Base-by-base conservation (phyloP, 37 sponge, comb jelly and placozoan genomes). In the Agelas oroides region DNA sequence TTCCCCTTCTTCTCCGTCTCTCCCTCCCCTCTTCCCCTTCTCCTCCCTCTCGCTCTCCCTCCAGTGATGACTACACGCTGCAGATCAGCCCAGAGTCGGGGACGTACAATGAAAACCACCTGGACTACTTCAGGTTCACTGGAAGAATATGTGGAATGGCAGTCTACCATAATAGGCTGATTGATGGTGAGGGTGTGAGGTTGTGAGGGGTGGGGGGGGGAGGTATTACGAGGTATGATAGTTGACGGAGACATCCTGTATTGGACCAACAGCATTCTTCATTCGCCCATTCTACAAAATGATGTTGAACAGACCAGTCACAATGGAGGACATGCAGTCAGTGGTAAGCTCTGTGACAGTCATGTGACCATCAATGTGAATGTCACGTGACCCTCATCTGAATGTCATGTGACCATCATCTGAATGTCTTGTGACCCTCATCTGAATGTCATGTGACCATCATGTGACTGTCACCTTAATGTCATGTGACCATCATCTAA, bases 281-380 rank as follows among this genome's bases (percentile, higher is more conserved):
- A 94, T 96, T 34, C 92, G 97, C 0, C 94, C 99, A n/a, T 99
- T 99, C 86, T 99, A 99, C 88, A 99, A 99, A 87, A 92, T 97
- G 90, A 93, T 99, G 78, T 66, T 99, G 66, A 86, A 84, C 24
- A 90, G 88, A 68, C 67, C 80, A 33, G 89, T 96, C 60, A 93
- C 82, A 2, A 70, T 99, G 34, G 94, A 94, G 17, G 99, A 99
- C 87, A 93, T 99, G 97, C 89, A 97, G 79, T 77, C 92, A 54
- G 94, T 99, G 71, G 98, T 96, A 33, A 86, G 90, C 78, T n/a
- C n/a, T n/a, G n/a, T n/a, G n/a, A n/a, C 46, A 46, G 46, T 46
- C 46, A 12, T 46, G 27, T 61, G n/a, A n/a, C n/a, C n/a, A n/a
- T n/a, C n/a, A n/a, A 56, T n/a, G n/a, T n/a, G n/a, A n/a, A n/a